Conservation (phyloP, 2,888 invertebrate genomes). For the Tachystola acroxantha region DNA sequence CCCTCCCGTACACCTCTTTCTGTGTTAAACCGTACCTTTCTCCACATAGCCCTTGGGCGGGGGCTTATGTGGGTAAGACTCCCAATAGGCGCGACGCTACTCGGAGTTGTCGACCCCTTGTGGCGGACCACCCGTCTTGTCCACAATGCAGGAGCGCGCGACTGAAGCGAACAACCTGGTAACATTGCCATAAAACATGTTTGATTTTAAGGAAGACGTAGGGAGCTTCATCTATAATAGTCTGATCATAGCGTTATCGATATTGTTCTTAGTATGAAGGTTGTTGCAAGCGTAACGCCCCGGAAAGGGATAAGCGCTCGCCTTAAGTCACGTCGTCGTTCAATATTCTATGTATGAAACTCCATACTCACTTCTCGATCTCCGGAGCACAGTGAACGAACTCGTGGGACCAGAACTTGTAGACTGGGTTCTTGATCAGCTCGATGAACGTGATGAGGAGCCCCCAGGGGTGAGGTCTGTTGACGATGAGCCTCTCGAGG, state of each 20-base stretch:
- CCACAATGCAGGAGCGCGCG: slow-evolving; percentile 95
- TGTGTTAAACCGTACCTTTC: too few species aligned
- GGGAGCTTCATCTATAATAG: too few species aligned
- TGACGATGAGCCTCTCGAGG: slow-evolving; percentile 97
- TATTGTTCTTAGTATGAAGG: too few species aligned
- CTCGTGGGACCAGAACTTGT: slow-evolving; percentile 99
- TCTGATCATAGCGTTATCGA: too few species aligned
- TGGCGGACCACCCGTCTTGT: slow-evolving; percentile 81
- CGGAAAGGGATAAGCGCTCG: too few species aligned
- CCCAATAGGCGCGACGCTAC: slow-evolving; percentile 73
- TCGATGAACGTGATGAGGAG: slow-evolving; percentile 99
- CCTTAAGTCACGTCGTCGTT: too few species aligned
- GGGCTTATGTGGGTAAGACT: slow-evolving; percentile 56
- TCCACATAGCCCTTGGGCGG: slow-evolving; percentile 45
- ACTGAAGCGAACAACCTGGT: slow-evolving; percentile 95
- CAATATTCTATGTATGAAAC: too few species aligned
- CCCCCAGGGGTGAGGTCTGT: slow-evolving; percentile 99
- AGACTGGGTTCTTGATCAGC: slow-evolving; percentile 97
- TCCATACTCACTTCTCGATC: slow-evolving; percentile 98
- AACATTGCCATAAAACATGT: too few species aligned
- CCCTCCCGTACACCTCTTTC: too few species aligned
- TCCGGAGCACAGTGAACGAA: slow-evolving; percentile 99
- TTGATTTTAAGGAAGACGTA: too few species aligned
- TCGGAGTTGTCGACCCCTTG: slow-evolving; percentile 81
- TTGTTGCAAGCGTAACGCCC: too few species aligned